Evolutionary conservation across 2,113 vertebrate species (phyloP), one percentile per base, ranked within the genome.

Genomic region (Elaphurus davidianus): DNA sequence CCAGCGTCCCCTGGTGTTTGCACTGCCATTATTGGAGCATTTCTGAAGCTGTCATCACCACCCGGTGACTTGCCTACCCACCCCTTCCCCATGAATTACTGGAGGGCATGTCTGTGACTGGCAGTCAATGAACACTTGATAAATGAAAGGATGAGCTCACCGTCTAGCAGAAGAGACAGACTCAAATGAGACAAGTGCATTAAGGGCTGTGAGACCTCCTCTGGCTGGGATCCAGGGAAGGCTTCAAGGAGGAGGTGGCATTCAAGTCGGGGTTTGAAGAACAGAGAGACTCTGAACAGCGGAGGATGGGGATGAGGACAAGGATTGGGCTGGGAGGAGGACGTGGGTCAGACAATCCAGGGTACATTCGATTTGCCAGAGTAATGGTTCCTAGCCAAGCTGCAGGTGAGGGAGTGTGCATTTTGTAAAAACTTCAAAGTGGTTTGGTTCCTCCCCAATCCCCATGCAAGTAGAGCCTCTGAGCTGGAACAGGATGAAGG

Each of bases 111-210:
- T 0, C 52, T 91, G 85, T 85, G 96, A 71, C 85, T 2, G 45
- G 76, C 23, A 52, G 30, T 71, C 59, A 91, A 0, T 6, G 47
- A 74, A 40, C 13, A 14, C 59, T 36, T 52, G 40, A 50, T 45
- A 88, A 76, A 50, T 5, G 45, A 62, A 84, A 76, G 47, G 67
- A 89, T 90, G 90, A 97, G 43, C 81, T 97, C 97, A 91, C 87
- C n/a, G 28, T 86, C 85, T 94, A 89, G 64, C 90, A 64, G 45
- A 52, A 90, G 62, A 84, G 87, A 87, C 55, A 36, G 71, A 33
- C 1, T 82, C n/a, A 4, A 55, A 19, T 17, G 54, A 52, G 94
- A 59, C 60, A 60, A 59, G 7, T 0, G 9, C 84, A 50, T 27
- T n/a, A 23, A 86, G 47, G 59, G 28, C 89, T 79, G 10, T 1